Percentiles rank a stretch among this genome's conserved stretches.
phyloP scores from a whole-genome alignment of 2,888 invertebrate species.

The Cryptosula pallasiana region DNA sequence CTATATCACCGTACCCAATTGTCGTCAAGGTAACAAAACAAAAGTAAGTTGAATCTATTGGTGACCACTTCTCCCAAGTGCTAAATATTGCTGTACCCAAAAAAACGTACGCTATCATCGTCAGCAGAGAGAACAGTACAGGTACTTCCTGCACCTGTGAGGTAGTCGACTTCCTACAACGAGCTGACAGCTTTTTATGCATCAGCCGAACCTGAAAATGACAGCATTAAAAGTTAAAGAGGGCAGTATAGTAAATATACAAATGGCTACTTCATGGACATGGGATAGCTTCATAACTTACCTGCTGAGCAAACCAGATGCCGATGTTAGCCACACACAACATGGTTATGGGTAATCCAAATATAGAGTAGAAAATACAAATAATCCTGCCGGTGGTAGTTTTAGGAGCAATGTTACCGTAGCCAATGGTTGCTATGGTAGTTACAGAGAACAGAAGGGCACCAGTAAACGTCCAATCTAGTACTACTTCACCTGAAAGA shows the following conservation, averaged over 20 bases:
- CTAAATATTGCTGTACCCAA: conserved; percentile 19
- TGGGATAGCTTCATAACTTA: too few relatives aligned
- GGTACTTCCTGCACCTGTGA: conserved; percentile 24
- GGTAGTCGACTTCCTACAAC: conserved; percentile 23
- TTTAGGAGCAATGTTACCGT: conserved; percentile 18
- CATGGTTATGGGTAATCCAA: conserved; percentile 23
- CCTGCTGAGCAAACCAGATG: conserved; percentile 24
- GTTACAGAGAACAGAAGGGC: conserved; percentile 21
- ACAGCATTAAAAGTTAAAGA: background rate
- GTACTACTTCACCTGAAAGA: background rate
- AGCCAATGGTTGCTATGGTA: conserved; percentile 23
- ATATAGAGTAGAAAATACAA: conserved; percentile 24
- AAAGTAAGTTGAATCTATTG: conserved; percentile 16
- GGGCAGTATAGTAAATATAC: too few relatives aligned
- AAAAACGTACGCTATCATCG: conserved; percentile 21
- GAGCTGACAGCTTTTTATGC: conserved; percentile 24
- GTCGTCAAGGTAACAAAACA: conserved; percentile 23
- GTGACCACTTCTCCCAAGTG: conserved; percentile 20
- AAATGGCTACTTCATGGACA: too few relatives aligned
- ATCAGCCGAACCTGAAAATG: conserved; percentile 19
- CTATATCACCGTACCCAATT: conserved; percentile 22
- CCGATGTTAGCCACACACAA: conserved; percentile 23
- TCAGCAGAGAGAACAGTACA: conserved; percentile 23
- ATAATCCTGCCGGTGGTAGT: conserved; percentile 22
- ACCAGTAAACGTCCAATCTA: conserved; percentile 24